Conservation (phyloP, 2,888 invertebrate species). For the Malacosoma neustria region DNA sequence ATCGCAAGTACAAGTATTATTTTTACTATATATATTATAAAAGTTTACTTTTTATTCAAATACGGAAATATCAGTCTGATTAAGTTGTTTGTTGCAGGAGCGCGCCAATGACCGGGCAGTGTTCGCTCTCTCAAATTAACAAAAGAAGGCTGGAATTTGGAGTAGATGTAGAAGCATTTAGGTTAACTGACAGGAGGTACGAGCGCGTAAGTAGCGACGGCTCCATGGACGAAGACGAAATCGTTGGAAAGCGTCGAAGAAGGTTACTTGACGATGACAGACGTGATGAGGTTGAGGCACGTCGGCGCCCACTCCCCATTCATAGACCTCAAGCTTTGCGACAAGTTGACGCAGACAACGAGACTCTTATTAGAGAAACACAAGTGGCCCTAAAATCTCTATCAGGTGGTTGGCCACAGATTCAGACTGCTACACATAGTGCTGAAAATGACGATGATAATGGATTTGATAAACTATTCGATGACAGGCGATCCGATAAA, state of each 20-base stretch:
- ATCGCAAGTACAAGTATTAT: slow-evolving; percentile 66
- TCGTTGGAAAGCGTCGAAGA: slow-evolving; percentile 54
- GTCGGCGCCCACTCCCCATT: slow-evolving; percentile 35
- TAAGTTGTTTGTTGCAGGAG: slow-evolving; percentile 61
- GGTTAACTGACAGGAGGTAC: slow-evolving; percentile 46
- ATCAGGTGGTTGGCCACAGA: slow-evolving; percentile 89
- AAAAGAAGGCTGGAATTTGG: slow-evolving; percentile 81
- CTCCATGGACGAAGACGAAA: slow-evolving; percentile 63
- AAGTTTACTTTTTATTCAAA: slow-evolving; percentile 17
- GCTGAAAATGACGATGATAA: slow-evolving; percentile 85
- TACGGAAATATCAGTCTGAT: slow-evolving; percentile 24
- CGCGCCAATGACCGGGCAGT: slow-evolving; percentile 69
- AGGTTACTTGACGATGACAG: slow-evolving; percentile 64
- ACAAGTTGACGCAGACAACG: slow-evolving; percentile 79
- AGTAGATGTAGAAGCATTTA: slow-evolving; percentile 64
- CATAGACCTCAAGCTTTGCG: slow-evolving; percentile 52
- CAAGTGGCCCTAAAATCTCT: slow-evolving; percentile 90
- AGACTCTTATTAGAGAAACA: slow-evolving; percentile 89
- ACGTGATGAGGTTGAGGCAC: slow-evolving; percentile 35
- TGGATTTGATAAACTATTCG: slow-evolving; percentile 88
- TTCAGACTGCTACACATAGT: slow-evolving; percentile 78
- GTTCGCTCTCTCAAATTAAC: slow-evolving; percentile 79
- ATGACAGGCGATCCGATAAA: slow-evolving; percentile 83
- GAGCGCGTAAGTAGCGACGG: slow-evolving; percentile 47
- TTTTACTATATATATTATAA: slow-evolving; percentile 22